These are phyloP conservation scores for Cebidichthys violaceus DNA, from an alignment of 2,113 vertebrate genomes.

Conservation along the genomic window DNA sequence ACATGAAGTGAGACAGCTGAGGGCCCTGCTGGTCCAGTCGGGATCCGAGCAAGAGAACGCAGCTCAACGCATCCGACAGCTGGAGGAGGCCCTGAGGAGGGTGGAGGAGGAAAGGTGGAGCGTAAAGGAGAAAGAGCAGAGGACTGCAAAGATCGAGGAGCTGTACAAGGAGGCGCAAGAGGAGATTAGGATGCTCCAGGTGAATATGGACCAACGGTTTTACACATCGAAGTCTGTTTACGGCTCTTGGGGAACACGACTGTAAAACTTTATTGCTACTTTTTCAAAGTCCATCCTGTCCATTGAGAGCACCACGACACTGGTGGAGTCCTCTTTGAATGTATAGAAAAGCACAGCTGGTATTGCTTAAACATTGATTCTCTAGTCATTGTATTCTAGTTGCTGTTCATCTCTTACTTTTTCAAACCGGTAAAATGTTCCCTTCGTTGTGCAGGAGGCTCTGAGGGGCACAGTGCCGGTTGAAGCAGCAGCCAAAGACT, in stretches of 20 bases:
- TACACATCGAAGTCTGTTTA: not conserved
- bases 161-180: slow-evolving; percentile 92
- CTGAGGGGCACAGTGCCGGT: slow-evolving; percentile 84
- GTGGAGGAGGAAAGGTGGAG: slow-evolving; percentile 76
- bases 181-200: slow-evolving; percentile 89
- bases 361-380: not conserved
- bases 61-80: slow-evolving; percentile 81
- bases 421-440: not conserved
- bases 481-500: slow-evolving; percentile 86
- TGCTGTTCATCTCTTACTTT: not conserved
- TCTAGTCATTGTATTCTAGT: not conserved
- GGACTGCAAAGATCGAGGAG: slow-evolving; percentile 81
- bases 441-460: slow-evolving; percentile 82
- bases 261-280: no score
- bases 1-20: slow-evolving; percentile 86
- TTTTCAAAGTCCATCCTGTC: not conserved
- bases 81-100: slow-evolving; percentile 85
- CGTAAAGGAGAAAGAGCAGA: slow-evolving; percentile 66
- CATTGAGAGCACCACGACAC: not conserved
- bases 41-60: slow-evolving; percentile 84
- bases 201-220: slow-evolving; percentile 9
- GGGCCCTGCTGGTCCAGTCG: slow-evolving; percentile 81
- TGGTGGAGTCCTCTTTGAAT: not conserved
- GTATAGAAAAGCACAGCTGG: not conserved
- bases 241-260: not conserved